These are phyloP conservation scores for Ophion ventricosus DNA, from an alignment of 2,888 invertebrate genomes.

Conservation along the genomic window DNA sequence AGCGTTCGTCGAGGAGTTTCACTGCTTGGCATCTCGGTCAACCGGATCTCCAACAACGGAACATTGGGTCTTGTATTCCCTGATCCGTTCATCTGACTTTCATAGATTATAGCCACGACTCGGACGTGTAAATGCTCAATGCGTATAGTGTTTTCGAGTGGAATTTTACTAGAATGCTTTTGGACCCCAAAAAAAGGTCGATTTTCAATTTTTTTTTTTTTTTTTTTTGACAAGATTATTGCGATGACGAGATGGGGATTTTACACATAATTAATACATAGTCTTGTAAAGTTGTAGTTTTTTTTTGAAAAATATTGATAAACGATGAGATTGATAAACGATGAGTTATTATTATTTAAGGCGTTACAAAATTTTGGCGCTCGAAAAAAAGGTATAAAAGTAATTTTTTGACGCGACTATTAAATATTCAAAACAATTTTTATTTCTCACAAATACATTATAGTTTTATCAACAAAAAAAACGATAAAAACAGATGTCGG, in stretches of 20 bases:
- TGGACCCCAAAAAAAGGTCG: background rate
- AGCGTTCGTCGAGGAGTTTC: slow-evolving; percentile 58
- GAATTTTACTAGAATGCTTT: slow-evolving; percentile 1
- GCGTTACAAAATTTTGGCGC: too few species aligned
- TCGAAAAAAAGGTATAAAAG: too few species aligned
- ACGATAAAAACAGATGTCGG: too few species aligned
- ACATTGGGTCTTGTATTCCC: slow-evolving; percentile 44
- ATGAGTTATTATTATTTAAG: too few species aligned
- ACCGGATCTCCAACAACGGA: slow-evolving; percentile 65
- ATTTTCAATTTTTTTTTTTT: background rate
- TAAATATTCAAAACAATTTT: too few species aligned
- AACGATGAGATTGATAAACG: too few species aligned
- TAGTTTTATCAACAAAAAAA: too few species aligned
- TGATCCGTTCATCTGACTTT: slow-evolving; percentile 62
- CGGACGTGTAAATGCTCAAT: background rate
- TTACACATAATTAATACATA: background rate
- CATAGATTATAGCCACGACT: slow-evolving; percentile 54
- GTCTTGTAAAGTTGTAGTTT: background rate
- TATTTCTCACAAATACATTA: too few species aligned
- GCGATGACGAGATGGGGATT: background rate
- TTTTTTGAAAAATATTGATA: too few species aligned
- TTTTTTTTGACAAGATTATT: background rate
- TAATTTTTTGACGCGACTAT: too few species aligned
- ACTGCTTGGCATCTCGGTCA: slow-evolving; percentile 65
- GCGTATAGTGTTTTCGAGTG: slow-evolving; percentile 25